phyloP scores from a whole-genome alignment of 2,113 vertebrate species.

The Ondatra zibethicus region DNA sequence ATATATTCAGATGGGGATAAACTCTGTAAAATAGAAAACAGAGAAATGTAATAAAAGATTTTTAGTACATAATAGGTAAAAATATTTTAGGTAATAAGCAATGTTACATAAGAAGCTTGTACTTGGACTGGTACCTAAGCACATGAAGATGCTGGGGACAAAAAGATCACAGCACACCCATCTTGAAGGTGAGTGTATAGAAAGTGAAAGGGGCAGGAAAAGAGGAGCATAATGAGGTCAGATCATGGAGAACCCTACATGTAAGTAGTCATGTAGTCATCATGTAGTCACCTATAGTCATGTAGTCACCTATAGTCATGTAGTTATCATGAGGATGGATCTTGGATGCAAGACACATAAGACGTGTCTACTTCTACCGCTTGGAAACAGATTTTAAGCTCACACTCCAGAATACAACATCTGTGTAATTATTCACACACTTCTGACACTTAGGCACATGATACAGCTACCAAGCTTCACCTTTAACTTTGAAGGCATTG shows the following conservation, averaged over 20 bases:
- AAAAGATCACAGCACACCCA: neutral
- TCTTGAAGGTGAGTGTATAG: neutral
- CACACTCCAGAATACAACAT: neutral
- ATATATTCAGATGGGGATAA: slow-evolving; percentile 13
- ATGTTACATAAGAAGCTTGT: neutral
- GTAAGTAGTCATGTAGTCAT: neutral
- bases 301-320: no score
- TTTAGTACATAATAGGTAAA: neutral
- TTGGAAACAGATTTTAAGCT: neutral
- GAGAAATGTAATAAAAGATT: neutral
- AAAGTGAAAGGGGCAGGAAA: neutral
- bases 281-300: no score
- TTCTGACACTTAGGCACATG: neutral
- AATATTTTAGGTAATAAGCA: slow-evolving; percentile 17
- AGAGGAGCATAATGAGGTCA: neutral
- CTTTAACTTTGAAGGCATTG: neutral
- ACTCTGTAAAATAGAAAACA: slow-evolving; percentile 35
- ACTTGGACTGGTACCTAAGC: neutral
- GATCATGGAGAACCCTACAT: neutral
- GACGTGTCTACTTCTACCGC: neutral
- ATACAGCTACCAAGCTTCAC: neutral
- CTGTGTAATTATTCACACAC: neutral
- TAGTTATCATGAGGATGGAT: neutral
- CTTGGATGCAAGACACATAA: neutral
- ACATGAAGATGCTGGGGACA: neutral